Base-by-base conservation (phyloP, 2,888 invertebrate genomes). In the Anaspis maculata region DNA sequence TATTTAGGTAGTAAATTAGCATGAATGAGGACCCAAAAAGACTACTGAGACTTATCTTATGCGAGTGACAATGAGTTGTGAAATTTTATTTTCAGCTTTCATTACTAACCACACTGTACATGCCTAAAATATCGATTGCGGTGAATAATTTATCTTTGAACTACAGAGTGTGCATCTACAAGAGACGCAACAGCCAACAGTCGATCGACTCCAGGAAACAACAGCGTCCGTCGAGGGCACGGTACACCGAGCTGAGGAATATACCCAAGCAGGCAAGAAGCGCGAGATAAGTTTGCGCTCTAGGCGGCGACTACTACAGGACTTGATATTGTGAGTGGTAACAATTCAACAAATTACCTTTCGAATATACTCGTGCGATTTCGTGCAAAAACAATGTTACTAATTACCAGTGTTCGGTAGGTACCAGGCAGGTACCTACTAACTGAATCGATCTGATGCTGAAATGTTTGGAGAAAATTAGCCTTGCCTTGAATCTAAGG, bases 131-230 rank as follows among this genome's bases (percentile, higher is more conserved):
- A n/a, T n/a, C n/a, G n/a, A n/a, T n/a, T n/a, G n/a, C n/a, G n/a
- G n/a, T n/a, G n/a, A n/a, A n/a, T n/a, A n/a, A n/a, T n/a, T n/a
- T n/a, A n/a, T n/a, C n/a, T n/a, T n/a, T n/a, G n/a, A n/a, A 54
- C 41, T 51, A 36, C 56, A 64, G 64, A 52, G 53, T 62, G 19
- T 56, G 56, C 34, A 57, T 64, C 45, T 64, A 62, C 49, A 61
- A 57, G 45, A 57, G 52, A 34, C 52, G 60, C 24, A 54, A 41
- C 33, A 55, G 50, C 30, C 50, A 52, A 37, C 52, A 48, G 13
- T 32, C 48, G 16, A 39, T 45, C 24, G 41, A 49, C 34, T 37
- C 47, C n/a, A 43, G 41, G 25, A 49, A 50, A 29, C 54, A 49
- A 32, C 46, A 48, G 36, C 46, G 51, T 26, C 54, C 59, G 13